Evolutionary conservation across 2,888 invertebrate species (phyloP).

Genomic region (Hylaea fasciaria): DNA sequence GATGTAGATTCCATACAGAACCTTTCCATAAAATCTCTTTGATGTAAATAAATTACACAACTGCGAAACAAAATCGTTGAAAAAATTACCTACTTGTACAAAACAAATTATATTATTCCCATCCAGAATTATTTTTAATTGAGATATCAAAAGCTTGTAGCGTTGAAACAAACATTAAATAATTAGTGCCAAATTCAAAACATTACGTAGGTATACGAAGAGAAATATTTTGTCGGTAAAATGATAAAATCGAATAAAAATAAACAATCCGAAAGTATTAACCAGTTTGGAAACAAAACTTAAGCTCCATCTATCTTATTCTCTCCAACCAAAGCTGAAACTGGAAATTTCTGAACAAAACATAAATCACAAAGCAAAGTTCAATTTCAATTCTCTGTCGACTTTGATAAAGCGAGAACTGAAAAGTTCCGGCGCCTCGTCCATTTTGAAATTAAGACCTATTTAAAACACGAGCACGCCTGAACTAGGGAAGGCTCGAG

Average conservation of each 20-base stretch:
- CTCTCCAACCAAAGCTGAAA: constrained; percentile 12
- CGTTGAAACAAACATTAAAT: too few species aligned
- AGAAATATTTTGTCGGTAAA: too few species aligned
- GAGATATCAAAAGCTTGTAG: too few species aligned
- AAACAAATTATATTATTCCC: not conserved
- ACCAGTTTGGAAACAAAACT: not conserved
- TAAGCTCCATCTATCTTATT: constrained; percentile 17
- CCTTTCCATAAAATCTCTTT: not conserved
- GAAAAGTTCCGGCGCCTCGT: constrained; percentile 14
- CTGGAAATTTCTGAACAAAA: constrained; percentile 10
- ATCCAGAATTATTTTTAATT: not conserved
- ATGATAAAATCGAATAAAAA: too few species aligned
- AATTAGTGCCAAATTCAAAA: too few species aligned
- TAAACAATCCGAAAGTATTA: too few species aligned
- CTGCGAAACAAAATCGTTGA: not conserved
- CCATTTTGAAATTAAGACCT: constrained; percentile 9
- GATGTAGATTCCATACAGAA: constrained; percentile 9
- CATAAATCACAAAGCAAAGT: constrained; percentile 22
- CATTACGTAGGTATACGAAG: too few species aligned
- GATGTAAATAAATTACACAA: constrained; percentile 1
- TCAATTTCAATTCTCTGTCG: constrained; percentile 12
- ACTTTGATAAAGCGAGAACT: constrained; percentile 25
- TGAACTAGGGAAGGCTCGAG: not conserved
- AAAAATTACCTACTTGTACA: not conserved
- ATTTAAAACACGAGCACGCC: not conserved